These are phyloP conservation scores for Protula sp. DNA, from an alignment of 2,888 invertebrate genomes.

Conservation along the genomic window DNA sequence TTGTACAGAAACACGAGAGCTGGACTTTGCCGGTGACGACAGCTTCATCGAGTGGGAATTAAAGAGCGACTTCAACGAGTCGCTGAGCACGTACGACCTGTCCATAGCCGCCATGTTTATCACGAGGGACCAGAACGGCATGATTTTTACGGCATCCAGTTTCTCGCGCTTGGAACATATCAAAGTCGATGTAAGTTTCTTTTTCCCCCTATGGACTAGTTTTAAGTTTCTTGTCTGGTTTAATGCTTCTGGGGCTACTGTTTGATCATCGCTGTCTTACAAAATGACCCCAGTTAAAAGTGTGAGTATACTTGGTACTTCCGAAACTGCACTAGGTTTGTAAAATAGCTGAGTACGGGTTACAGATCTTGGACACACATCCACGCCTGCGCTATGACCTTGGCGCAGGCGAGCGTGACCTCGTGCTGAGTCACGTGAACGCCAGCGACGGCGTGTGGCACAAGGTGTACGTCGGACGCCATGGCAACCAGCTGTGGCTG, in stretches of 20 bases:
- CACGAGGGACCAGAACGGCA: constrained; percentile 86
- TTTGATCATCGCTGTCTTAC: no score
- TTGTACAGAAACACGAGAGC: not conserved
- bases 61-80: not conserved
- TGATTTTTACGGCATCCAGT: constrained; percentile 69
- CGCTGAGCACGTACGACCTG: not conserved
- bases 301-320: no score
- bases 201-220: no score
- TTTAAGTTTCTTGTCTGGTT: no score
- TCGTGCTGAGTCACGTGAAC: constrained; percentile 70
- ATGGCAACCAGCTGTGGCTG: constrained; percentile 85
- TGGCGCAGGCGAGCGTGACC: constrained; percentile 66
- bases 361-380: constrained; percentile 80
- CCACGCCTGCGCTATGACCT: constrained; percentile 50
- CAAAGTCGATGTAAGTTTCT: constrained; percentile 60
- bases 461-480: constrained; percentile 81
- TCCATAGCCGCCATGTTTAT: constrained; percentile 68
- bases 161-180: constrained; percentile 64
- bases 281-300: no score
- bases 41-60: constrained; percentile 93
- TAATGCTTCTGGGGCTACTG: no score
- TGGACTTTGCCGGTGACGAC: constrained; percentile 22
- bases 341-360: no score
- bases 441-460: constrained; percentile 79
- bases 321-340: no score